These are phyloP conservation scores for Drosophila pseudoananassae DNA, from an alignment of 1,140 invertebrate species.

Conservation along the genomic window DNA sequence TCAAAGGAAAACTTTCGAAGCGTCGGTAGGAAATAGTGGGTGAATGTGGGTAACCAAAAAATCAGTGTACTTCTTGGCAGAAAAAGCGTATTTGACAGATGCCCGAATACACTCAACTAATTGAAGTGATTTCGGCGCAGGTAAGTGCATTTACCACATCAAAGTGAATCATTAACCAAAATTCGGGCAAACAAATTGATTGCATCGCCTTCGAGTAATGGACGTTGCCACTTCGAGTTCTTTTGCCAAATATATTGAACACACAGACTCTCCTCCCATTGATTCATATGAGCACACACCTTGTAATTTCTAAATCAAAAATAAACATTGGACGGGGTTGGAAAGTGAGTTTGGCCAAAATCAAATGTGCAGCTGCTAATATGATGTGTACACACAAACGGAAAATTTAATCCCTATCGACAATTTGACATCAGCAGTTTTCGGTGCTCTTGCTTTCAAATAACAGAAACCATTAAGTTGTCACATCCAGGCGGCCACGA, in stretches of 20 bases:
- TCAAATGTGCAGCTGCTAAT: conserved; percentile 77
- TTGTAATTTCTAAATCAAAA: conserved; percentile 68
- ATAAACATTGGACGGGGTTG: conserved; percentile 48
- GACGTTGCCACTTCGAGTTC: conserved; percentile 30
- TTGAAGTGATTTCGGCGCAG: conserved; percentile 17
- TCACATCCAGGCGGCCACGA: conserved; percentile 59
- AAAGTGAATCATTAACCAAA: conserved; percentile 49
- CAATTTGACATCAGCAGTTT: conserved; percentile 80
- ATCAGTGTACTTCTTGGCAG: not conserved
- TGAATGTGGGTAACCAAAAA: not conserved
- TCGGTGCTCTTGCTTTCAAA: conserved; percentile 78
- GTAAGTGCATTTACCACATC: conserved; percentile 41
- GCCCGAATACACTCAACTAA: conserved; percentile 20
- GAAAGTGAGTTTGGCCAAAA: conserved; percentile 34
- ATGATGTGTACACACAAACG: conserved; percentile 78
- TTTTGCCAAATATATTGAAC: conserved; percentile 73
- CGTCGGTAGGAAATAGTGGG: not conserved
- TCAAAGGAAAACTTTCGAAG: conserved; percentile 36
- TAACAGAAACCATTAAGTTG: conserved; percentile 80
- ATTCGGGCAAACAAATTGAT: conserved; percentile 49
- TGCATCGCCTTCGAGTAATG: conserved; percentile 19
- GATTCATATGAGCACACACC: conserved; percentile 11
- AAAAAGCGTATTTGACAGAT: not conserved
- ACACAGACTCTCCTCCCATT: conserved; percentile 11
- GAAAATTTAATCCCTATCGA: conserved; percentile 80